A percentile compares a stretch with the other conserved stretches of the same genome.
These are phyloP conservation scores for Atherix ibis DNA, from an alignment of 2,888 invertebrate species.

Conservation along the genomic window DNA sequence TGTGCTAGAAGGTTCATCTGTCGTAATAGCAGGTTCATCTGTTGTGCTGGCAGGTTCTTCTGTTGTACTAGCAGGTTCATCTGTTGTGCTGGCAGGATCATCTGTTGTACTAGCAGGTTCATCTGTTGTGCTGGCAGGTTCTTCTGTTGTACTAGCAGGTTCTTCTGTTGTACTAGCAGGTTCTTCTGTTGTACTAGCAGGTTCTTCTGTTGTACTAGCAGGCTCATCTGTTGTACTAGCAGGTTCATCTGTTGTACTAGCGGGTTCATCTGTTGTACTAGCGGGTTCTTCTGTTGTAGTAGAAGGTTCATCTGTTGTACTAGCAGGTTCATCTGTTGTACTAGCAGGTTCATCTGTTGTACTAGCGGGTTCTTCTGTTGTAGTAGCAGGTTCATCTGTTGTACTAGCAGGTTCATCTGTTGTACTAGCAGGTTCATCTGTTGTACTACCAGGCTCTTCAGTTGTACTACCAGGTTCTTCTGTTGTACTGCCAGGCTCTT, in stretches of 20 bases:
- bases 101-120: slow-evolving; percentile 1
- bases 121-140: not conserved
- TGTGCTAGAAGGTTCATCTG: not conserved
- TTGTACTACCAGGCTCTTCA: not conserved
- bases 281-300: slow-evolving; percentile 1
- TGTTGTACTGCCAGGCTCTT: not conserved
- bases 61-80: not conserved
- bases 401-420: slow-evolving; percentile 1
- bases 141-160: not conserved
- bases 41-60: not conserved
- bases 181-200: slow-evolving; percentile 1
- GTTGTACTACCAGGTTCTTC: not conserved
- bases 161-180: not conserved
- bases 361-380: not conserved
- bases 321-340: slow-evolving; percentile 2
- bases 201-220: not conserved
- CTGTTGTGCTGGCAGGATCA: not conserved
- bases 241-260: not conserved
- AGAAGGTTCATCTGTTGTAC: slow-evolving; percentile 2
- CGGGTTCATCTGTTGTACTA: slow-evolving; percentile 1
- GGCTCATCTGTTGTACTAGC: not conserved
- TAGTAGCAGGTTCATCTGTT: not conserved
- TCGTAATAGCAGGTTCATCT: not conserved
- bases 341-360: not conserved
- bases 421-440: not conserved